Evolutionary conservation across 2,888 invertebrate genomes (phyloP), one percentile per base, ranked within the genome.

Genomic region (Acanthosepion esculentum): DNA sequence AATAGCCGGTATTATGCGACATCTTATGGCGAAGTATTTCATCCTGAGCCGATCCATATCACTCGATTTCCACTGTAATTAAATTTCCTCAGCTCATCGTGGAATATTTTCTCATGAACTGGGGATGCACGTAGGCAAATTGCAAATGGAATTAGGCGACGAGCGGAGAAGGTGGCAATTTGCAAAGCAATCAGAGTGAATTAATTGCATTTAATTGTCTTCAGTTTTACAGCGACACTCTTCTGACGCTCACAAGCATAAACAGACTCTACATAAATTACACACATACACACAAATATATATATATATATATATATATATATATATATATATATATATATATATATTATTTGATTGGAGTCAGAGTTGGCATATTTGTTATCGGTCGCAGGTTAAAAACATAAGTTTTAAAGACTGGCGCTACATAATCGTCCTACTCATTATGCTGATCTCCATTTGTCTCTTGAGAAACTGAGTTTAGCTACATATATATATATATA

Each of bases 181-280:
- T 78, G 78, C 18, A 23, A 78, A 78, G 33, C 78, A 33, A 78
- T 78, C 78, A 78, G 78, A 78, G 15, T n/a, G n/a, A 78, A 78
- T n/a, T 78, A 78, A 78, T 78, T 78, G 33, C n/a, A n/a, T 78
- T 33, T 78, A 78, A 78, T 78, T 78, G 78, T n/a, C n/a, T 78
- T 78, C 78, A 33, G 78, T 78, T 59, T 78, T 78, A 33, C n/a
- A 33, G 78, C 33, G 33, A n/a, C 8, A 15, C 15, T 3, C n/a
- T 33, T 78, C 2, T 23, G 20, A 10, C 3, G 41, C 78, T 33
- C 12, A 78, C n/a, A 1, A 12, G n/a, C 15, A 12, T 78, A 78
- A 78, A 15, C n/a, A 78, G 33, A n/a, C 78, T 18, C n/a, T 15
- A 2, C 12, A 41, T 41, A 41, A 2, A 41, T 41, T 41, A 3